phyloP scores from a whole-genome alignment of 92 coral and sea anemone genomes.

The Pocillopora meandrina region DNA sequence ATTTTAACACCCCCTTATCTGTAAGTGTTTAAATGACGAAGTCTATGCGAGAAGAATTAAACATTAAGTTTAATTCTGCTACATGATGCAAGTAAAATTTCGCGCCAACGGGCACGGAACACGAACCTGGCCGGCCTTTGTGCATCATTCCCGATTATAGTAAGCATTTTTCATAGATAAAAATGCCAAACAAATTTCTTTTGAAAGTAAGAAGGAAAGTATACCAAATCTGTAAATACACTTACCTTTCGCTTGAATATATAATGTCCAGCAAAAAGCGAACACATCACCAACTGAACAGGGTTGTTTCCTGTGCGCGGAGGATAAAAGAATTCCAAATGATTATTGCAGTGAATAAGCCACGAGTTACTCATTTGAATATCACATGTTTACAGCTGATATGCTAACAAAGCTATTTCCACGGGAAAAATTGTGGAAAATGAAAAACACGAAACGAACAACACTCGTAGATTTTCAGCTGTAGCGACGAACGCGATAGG shows the following conservation, averaged over 20 bases:
- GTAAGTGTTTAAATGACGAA: not conserved
- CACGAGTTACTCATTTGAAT: conserved; percentile 54
- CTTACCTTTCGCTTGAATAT: conserved; percentile 96
- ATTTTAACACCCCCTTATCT: not conserved
- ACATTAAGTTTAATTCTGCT: not conserved
- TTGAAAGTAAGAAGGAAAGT: not conserved
- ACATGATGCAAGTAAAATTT: conserved; percentile 25
- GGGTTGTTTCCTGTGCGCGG: conserved; percentile 78
- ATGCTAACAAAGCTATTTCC: conserved; percentile 21
- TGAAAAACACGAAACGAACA: conserved; percentile 22
- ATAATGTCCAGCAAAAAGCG: conserved; percentile 96
- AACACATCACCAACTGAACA: conserved; percentile 90
- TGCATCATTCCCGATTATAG: not conserved
- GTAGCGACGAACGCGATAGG: not conserved
- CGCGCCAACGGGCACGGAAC: conserved; percentile 39
- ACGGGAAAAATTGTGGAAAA: not conserved
- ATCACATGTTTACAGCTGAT: conserved; percentile 50
- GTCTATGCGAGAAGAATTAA: not conserved
- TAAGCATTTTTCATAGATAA: not conserved
- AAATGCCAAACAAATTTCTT: not conserved
- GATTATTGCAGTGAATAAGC: conserved; percentile 22
- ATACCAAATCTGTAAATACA: not conserved
- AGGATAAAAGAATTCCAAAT: conserved; percentile 44
- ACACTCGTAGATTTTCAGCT: conserved; percentile 16
- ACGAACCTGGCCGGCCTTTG: conserved; percentile 6